These are phyloP conservation scores for Musca vetustissima DNA, from an alignment of 1,140 invertebrate species.

Conservation along the genomic window DNA sequence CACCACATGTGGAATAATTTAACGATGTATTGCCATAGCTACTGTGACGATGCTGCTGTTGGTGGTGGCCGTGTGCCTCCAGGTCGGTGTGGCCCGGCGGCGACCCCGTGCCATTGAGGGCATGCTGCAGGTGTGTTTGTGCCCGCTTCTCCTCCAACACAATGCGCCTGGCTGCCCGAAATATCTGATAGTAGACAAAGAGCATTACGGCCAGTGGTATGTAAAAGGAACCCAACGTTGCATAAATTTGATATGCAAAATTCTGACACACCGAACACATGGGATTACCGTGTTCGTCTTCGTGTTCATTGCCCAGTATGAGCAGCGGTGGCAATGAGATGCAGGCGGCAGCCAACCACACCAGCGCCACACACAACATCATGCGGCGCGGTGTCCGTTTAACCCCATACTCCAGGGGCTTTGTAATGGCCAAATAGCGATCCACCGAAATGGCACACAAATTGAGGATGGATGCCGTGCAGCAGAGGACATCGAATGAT, in stretches of 20 bases:
- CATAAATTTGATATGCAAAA: constrained; percentile 87
- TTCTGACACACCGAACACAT: constrained; percentile 84
- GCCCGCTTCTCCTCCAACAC: constrained; percentile 84
- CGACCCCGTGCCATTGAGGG: constrained; percentile 69
- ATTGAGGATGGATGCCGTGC: constrained; percentile 88
- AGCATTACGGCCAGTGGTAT: constrained; percentile 88
- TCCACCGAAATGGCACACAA: constrained; percentile 90
- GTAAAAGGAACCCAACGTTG: constrained; percentile 87
- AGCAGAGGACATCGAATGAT: constrained; percentile 79
- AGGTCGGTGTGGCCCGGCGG: constrained; percentile 48
- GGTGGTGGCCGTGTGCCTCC: constrained; percentile 30
- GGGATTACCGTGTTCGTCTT: constrained; percentile 61
- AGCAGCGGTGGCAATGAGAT: constrained; percentile 86
- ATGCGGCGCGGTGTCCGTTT: constrained; percentile 83
- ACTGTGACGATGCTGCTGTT: constrained; percentile 42
- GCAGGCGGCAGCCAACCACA: constrained; percentile 86
- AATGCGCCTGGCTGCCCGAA: constrained; percentile 79
- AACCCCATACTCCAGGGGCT: constrained; percentile 85
- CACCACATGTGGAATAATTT: constrained; percentile 28
- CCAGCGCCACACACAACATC: constrained; percentile 80
- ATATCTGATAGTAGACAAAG: constrained; percentile 89
- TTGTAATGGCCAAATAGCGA: constrained; percentile 87
- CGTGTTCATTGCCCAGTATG: constrained; percentile 84
- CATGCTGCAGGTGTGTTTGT: constrained; percentile 76
- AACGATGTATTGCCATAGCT: constrained; percentile 41